phyloP scores from a whole-genome alignment of 2,888 invertebrate genomes.

The Capitulum mitella region DNA sequence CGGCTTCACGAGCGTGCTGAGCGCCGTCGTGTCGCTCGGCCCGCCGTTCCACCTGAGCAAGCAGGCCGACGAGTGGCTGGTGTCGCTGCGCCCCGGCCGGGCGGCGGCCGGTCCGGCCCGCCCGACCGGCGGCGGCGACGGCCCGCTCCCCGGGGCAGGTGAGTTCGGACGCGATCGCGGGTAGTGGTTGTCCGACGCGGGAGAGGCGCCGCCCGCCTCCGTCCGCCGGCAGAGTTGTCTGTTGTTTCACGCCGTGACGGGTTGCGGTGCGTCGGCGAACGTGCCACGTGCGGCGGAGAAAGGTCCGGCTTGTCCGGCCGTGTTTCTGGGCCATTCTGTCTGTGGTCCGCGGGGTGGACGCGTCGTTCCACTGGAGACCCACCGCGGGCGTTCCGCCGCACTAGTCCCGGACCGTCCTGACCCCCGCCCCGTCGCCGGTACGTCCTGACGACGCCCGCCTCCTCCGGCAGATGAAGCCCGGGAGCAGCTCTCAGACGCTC shows the following conservation, averaged over 20 bases:
- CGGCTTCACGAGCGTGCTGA: neutral
- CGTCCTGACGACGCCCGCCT: too few species aligned
- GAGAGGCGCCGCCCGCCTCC: neutral
- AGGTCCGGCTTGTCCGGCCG: neutral
- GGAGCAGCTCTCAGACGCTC: neutral
- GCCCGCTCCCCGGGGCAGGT: neutral
- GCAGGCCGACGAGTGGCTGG: neutral
- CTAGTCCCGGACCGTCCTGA: too few species aligned
- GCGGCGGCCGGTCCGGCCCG: neutral
- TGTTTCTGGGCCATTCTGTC: too few species aligned
- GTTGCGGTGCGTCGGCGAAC: neutral
- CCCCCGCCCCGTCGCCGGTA: too few species aligned
- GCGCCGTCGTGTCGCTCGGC: neutral
- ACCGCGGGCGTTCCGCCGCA: too few species aligned
- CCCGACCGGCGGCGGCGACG: neutral
- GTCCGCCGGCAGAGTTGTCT: neutral
- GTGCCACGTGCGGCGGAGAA: neutral
- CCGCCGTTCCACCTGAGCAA: neutral
- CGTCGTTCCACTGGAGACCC: too few species aligned
- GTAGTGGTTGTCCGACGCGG: too few species aligned
- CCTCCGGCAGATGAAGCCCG: too few species aligned
- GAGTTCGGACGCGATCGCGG: neutral
- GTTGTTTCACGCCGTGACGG: neutral
- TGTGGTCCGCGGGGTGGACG: too few species aligned
- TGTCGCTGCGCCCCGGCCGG: neutral